Conservation (phyloP, 1,140 invertebrate species). For the Zaprionus taronus region DNA sequence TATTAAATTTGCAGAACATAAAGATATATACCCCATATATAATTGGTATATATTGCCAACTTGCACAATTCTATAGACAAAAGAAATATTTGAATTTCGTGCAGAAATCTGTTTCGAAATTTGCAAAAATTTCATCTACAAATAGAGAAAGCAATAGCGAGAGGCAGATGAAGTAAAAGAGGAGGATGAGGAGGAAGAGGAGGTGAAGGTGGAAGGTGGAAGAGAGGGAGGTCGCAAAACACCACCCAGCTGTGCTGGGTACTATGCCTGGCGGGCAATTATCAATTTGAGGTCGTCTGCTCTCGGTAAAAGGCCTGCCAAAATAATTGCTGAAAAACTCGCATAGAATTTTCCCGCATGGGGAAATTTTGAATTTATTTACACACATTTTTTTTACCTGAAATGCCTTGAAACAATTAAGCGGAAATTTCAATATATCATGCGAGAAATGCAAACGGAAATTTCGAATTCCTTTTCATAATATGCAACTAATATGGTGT, state of each 20-base stretch:
- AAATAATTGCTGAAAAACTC: constrained; percentile 2
- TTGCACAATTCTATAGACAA: background rate
- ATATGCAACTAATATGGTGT: background rate
- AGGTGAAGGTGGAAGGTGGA: background rate
- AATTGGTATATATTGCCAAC: background rate
- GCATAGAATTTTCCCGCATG: constrained; percentile 1
- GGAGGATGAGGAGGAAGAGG: background rate
- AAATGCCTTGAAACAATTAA: background rate
- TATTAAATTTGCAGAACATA: background rate
- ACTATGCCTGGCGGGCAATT: background rate
- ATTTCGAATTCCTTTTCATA: background rate
- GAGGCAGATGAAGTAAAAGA: background rate
- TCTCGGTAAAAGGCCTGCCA: constrained; percentile 2
- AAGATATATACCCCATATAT: background rate
- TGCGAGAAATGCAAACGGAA: background rate
- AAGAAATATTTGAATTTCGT: background rate
- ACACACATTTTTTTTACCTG: constrained; percentile 6
- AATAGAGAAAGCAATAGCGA: background rate
- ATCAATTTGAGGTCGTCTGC: constrained; percentile 12
- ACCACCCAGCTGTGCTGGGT: background rate
- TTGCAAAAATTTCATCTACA: background rate
- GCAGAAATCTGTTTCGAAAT: background rate
- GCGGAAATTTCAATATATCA: background rate
- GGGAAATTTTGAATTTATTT: background rate
- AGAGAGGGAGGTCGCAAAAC: background rate